Percentiles rank a stretch among this genome's conserved stretches.
Conservation (phyloP, 2,797 vertebrate species). For the Sarcophilus harrisii region DNA sequence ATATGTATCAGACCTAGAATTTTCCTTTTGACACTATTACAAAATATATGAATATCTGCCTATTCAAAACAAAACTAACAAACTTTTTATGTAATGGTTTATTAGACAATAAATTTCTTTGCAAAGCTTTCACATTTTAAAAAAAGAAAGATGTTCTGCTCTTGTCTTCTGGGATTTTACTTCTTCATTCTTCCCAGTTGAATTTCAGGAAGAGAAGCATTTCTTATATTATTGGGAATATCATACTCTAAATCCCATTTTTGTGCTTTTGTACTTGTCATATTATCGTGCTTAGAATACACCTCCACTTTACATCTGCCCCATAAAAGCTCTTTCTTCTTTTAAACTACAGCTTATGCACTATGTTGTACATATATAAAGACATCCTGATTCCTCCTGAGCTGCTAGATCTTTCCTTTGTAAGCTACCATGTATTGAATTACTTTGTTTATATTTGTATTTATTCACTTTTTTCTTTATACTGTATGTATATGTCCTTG, state of each 20-base stretch:
- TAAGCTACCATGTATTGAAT: not conserved
- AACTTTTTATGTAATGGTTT: slow-evolving; percentile 4
- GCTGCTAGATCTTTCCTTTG: not conserved
- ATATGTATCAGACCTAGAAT: not conserved
- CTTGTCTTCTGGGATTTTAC: not conserved
- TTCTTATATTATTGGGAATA: not conserved
- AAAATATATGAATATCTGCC: not conserved
- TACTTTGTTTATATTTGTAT: not conserved
- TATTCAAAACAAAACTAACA: not conserved
- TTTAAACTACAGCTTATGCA: not conserved
- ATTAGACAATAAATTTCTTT: not conserved
- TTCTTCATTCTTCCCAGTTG: not conserved
- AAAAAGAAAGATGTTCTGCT: slow-evolving; percentile 9
- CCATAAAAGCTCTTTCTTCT: not conserved
- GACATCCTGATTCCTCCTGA: not conserved
- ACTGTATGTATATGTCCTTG: not conserved
- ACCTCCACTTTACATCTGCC: not conserved
- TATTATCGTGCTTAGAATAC: not conserved
- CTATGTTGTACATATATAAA: not conserved
- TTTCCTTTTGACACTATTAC: not conserved
- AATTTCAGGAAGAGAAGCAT: not conserved
- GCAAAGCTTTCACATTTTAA: not conserved
- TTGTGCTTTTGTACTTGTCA: not conserved
- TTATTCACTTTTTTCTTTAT: not conserved
- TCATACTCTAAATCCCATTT: not conserved